Evolutionary conservation across 1,140 invertebrate species (phyloP), one percentile per base, ranked within the genome.

Genomic region (Heliconius congener): DNA sequence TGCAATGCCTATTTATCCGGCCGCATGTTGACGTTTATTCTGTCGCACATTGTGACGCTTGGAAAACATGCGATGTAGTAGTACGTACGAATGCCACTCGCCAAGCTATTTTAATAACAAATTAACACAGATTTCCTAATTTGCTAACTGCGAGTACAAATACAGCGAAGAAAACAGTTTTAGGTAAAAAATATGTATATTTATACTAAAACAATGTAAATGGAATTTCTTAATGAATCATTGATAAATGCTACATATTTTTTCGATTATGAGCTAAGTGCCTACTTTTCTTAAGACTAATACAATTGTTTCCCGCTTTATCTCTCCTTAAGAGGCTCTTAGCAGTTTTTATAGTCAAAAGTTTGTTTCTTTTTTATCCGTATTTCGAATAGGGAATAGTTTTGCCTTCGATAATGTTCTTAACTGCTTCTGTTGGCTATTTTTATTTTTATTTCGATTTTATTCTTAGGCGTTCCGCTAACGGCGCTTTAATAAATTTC

Each of bases 281-380:
- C 60, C 70, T 80, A 73, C 70, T 77, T 83, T 82, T 83, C 80
- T 78, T 66, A 72, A 50, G 66, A 73, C 77, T 86, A 85, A 88
- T 88, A 85, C 84, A 82, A 88, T 88, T 87, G 81, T 87, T 87
- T 83, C 78, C 81, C 86, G 79, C 81, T 86, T 84, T 90, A 87
- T 87, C 81, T 85, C 72, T 86, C 50, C 82, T 87, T 88, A 84
- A 91, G 81, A 87, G 83, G 79, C 86, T 86, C 84, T 89, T 89
- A 90, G 82, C 79, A 74, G 84, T 88, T 91, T 92, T 91, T 91
- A 92, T 92, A 83, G 87, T 82, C 85, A 77, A 88, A 89, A 89
- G 84, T 91, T 88, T 80, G 70, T 42, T 78, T 80, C 79, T 80
- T 84, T 87, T 90, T 87, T 83, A 78, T 77, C 39, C 78, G 81